Conservation (phyloP, 1,140 invertebrate species). For the Drosophila sucinea region DNA sequence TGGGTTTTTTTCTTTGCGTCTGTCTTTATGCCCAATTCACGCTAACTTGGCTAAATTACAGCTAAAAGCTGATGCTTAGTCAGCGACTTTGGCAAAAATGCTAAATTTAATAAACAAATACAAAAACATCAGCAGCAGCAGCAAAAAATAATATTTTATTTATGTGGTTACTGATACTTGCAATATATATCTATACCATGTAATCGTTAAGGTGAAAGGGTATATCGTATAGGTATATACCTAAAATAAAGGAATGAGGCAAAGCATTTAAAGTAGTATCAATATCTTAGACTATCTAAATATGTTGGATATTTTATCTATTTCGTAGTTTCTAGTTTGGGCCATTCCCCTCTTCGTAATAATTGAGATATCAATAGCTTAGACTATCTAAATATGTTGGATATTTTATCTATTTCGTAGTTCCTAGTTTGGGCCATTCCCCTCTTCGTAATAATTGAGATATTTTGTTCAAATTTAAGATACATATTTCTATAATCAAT, state of each 20-base stretch:
- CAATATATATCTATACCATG: not conserved
- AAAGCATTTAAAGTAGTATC: no score
- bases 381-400: no score
- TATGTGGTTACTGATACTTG: slow-evolving; percentile 6
- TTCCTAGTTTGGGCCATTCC: no score
- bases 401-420: no score
- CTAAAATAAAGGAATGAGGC: no score
- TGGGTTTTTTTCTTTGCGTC: slow-evolving; percentile 33
- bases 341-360: not conserved
- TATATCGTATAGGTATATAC: not conserved
- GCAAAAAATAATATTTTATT: slow-evolving; percentile 32
- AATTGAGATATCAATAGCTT: slow-evolving; percentile 10
- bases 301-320: no score
- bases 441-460: slow-evolving; percentile 1
- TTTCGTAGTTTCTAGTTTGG: no score
- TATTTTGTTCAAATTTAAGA: slow-evolving; percentile 37
- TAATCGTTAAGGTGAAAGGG: not conserved
- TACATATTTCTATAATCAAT: not conserved
- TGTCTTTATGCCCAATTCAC: slow-evolving; percentile 33
- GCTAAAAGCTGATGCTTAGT: slow-evolving; percentile 58
- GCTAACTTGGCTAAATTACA: slow-evolving; percentile 68
- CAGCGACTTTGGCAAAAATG: slow-evolving; percentile 50
- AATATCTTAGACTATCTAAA: no score
- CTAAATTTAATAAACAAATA: slow-evolving; percentile 33
- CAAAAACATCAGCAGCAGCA: slow-evolving; percentile 26